Evolutionary conservation across 2,113 vertebrate species (phyloP).

Genomic region (Malurus elegans): DNA sequence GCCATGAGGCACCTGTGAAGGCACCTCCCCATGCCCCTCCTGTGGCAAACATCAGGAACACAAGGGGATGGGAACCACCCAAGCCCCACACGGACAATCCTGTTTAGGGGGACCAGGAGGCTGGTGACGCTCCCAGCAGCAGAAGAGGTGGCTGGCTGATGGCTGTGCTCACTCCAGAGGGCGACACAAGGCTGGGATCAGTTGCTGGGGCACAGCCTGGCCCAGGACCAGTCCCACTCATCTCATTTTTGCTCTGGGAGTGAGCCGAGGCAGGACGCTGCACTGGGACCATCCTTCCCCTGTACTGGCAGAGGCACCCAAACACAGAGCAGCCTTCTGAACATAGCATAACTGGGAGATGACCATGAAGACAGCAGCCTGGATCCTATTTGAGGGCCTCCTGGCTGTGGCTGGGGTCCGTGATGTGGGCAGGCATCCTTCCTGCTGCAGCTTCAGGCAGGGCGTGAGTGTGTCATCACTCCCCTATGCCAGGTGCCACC

Average conservation of each 20-base stretch:
- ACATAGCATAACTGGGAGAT: neutral
- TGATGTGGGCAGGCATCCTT: neutral
- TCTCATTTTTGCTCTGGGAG: neutral
- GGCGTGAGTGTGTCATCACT: fast-evolving
- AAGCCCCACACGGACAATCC: neutral
- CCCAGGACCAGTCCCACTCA: neutral
- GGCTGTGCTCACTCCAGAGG: fast-evolving
- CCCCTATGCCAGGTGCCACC: neutral
- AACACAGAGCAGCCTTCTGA: fast-evolving
- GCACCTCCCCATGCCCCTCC: fast-evolving
- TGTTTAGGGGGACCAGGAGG: neutral
- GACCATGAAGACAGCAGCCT: neutral
- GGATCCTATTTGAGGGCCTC: neutral
- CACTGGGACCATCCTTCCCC: neutral
- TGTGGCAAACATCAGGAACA: neutral
- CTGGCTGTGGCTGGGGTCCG: neutral
- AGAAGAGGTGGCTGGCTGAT: neutral
- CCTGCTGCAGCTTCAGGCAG: neutral
- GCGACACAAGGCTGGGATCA: neutral
- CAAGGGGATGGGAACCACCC: neutral
- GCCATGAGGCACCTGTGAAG: fast-evolving
- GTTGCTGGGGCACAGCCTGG: neutral
- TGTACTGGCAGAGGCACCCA: neutral
- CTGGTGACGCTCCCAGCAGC: neutral
- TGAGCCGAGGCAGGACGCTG: fast-evolving